These are phyloP conservation scores for Leucosticte australis DNA, from an alignment of 2,113 vertebrate genomes.

Conservation along the genomic window DNA sequence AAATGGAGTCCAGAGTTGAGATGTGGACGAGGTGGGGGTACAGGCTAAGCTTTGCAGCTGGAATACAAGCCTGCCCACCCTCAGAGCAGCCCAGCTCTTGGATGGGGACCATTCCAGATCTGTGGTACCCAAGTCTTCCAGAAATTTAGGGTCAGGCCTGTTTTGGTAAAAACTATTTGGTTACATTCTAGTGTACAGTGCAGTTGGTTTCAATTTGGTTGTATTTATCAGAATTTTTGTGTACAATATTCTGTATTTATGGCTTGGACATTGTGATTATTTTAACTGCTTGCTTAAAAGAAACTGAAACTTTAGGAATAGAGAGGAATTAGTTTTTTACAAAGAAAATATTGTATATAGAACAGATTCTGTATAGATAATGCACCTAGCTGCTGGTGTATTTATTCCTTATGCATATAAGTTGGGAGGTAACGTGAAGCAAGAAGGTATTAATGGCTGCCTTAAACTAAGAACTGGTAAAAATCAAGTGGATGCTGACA, in stretches of 20 bases:
- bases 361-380: background rate
- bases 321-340: background rate
- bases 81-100: background rate
- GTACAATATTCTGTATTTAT: background rate
- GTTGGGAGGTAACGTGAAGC: background rate
- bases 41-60: fast-evolving
- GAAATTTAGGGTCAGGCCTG: background rate
- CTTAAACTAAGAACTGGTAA: background rate
- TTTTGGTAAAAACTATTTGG: background rate
- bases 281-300: background rate
- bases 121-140: background rate
- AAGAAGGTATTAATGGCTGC: background rate
- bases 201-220: background rate
- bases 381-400: background rate
- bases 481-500: background rate
- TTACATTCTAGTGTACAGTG: background rate
- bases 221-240: background rate
- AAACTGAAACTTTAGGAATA: background rate
- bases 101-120: background rate
- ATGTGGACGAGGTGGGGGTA: background rate
- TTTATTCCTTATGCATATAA: background rate
- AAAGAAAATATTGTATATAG: background rate
- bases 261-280: background rate
- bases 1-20: background rate
- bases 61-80: background rate